A percentile compares a stretch with the other conserved stretches of the same genome.
These are phyloP conservation scores for Netelia virgata DNA, from an alignment of 2,888 invertebrate genomes.

Conservation along the genomic window DNA sequence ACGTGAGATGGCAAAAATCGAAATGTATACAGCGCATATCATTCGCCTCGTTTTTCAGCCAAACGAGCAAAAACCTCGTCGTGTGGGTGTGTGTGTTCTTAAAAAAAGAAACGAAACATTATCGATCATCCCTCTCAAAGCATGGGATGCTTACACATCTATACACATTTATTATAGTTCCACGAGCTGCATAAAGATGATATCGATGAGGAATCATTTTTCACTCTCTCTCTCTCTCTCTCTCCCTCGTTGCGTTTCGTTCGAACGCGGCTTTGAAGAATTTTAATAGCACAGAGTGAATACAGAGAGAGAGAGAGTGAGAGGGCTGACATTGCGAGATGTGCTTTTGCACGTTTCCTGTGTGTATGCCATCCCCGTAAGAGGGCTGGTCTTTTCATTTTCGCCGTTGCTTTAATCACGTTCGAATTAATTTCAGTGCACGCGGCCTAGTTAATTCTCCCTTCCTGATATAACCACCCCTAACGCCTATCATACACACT, in stretches of 20 bases:
- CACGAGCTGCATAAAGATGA: neutral
- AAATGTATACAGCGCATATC: neutral
- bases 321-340: neutral
- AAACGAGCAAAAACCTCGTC: slow-evolving; percentile 35
- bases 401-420: slow-evolving; percentile 68
- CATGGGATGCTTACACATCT: slow-evolving; percentile 9
- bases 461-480: slow-evolving; percentile 9
- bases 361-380: neutral
- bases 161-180: neutral
- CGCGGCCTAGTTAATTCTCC: slow-evolving; percentile 62
- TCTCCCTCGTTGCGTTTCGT: slow-evolving; percentile 15
- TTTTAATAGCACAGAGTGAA: slow-evolving; percentile 22
- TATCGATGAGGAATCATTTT: slow-evolving; percentile 12
- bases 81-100: neutral
- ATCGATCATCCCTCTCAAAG: slow-evolving; percentile 40
- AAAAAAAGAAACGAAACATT: slow-evolving; percentile 8
- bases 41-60: slow-evolving; percentile 43
- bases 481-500: neutral
- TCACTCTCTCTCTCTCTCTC: neutral
- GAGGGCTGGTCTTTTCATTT: slow-evolving; percentile 58
- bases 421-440: slow-evolving; percentile 69
- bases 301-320: neutral
- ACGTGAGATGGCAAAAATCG: slow-evolving; percentile 16
- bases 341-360: neutral
- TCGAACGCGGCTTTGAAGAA: slow-evolving; percentile 24